A percentile compares a stretch with the other conserved stretches of the same genome.
Evolutionary conservation across 2,888 invertebrate species (phyloP).

Genomic region (Pachydiplax longipennis): DNA sequence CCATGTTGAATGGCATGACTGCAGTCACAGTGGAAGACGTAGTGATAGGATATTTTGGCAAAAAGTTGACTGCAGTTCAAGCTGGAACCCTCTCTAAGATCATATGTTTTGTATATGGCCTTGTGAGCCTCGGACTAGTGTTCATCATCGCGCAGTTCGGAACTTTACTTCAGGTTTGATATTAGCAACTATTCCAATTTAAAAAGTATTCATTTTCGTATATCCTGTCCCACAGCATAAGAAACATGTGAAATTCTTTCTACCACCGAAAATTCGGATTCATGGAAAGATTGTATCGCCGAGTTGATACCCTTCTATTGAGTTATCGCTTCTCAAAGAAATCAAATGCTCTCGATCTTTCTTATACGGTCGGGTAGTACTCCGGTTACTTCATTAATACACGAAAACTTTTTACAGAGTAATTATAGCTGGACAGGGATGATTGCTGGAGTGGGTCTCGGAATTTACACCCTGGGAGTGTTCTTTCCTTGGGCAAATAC

Average conservation of each 20-base stretch:
- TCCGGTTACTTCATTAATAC: not conserved
- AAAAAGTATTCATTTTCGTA: no score
- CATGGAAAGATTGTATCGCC: no score
- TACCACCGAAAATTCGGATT: no score
- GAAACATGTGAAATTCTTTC: no score
- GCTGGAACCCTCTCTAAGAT: conserved; percentile 77
- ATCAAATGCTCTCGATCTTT: no score
- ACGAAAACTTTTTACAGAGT: conserved; percentile 61
- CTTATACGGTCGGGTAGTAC: no score
- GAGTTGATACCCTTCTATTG: no score
- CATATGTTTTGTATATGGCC: conserved; percentile 75
- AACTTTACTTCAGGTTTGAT: conserved; percentile 77
- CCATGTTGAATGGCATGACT: conserved; percentile 91
- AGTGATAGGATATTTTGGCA: conserved; percentile 73
- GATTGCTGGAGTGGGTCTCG: conserved; percentile 87
- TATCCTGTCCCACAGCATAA: no score
- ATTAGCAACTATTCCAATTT: no score
- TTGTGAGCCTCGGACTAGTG: conserved; percentile 79
- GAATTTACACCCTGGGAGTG: conserved; percentile 87
- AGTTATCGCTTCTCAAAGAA: no score
- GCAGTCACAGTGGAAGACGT: conserved; percentile 92
- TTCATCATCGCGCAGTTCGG: conserved; percentile 88
- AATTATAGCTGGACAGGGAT: conserved; percentile 89
- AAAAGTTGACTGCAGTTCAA: conserved; percentile 74
- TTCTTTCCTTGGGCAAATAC: conserved; percentile 87